These are phyloP conservation scores for Nyleta sp. DNA, from an alignment of 2,888 invertebrate genomes.

Conservation along the genomic window DNA sequence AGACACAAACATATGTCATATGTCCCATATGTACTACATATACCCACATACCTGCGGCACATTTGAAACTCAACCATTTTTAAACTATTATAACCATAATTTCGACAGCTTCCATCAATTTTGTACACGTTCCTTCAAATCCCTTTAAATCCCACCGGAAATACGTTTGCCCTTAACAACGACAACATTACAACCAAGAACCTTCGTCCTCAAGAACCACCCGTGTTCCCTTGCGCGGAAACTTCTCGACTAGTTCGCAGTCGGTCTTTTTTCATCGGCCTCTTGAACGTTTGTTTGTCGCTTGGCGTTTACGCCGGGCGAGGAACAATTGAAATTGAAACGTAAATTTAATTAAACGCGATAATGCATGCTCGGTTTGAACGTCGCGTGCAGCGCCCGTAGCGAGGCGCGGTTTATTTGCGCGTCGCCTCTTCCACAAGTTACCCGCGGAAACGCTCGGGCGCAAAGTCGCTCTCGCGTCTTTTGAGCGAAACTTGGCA, in stretches of 20 bases:
- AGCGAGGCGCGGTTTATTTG: slow-evolving; percentile 71
- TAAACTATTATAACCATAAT: too few species aligned
- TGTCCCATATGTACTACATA: too few species aligned
- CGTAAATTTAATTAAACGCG: slow-evolving; percentile 74
- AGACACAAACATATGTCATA: too few species aligned
- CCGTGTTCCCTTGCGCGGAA: not conserved
- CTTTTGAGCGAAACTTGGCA: slow-evolving; percentile 73
- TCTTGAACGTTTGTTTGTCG: slow-evolving; percentile 32
- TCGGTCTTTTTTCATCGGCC: not conserved
- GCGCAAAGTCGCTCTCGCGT: slow-evolving; percentile 60
- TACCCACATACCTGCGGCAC: too few species aligned
- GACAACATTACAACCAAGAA: too few species aligned
- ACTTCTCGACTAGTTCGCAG: not conserved
- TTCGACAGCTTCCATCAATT: too few species aligned
- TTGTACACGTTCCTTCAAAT: too few species aligned
- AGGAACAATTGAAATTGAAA: slow-evolving; percentile 69
- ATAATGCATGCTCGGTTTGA: slow-evolving; percentile 51
- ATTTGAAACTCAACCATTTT: too few species aligned
- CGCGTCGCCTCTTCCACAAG: slow-evolving; percentile 68
- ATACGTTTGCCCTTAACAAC: too few species aligned
- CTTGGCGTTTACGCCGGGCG: slow-evolving; percentile 20
- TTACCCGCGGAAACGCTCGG: slow-evolving; percentile 45
- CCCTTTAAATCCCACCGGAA: too few species aligned
- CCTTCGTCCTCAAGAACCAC: not conserved
- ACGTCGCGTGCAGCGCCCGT: slow-evolving; percentile 46